A percentile compares a stretch with the other conserved stretches of the same genome.
These are phyloP conservation scores for Tridacna gigas DNA, from an alignment of 2,888 invertebrate species.

Conservation along the genomic window DNA sequence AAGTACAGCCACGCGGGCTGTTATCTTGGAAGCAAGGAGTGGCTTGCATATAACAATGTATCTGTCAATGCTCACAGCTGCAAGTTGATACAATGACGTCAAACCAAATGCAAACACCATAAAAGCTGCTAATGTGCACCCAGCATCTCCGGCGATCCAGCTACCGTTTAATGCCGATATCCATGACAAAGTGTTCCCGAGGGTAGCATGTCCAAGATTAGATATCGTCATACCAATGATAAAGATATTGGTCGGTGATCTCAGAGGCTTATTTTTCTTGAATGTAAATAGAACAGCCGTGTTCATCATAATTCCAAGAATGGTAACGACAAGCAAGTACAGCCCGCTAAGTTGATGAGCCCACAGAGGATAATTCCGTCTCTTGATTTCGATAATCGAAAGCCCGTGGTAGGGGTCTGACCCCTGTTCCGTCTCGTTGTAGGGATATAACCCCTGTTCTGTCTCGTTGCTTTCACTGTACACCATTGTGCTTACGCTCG, in stretches of 20 bases:
- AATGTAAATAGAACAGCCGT: constrained; percentile 62
- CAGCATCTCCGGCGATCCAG: constrained; percentile 57
- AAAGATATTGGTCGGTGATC: constrained; percentile 74
- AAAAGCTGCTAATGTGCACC: constrained; percentile 72
- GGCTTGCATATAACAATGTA: constrained; percentile 77
- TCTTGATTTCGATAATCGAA: constrained; percentile 16
- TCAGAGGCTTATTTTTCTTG: constrained; percentile 66
- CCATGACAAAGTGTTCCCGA: constrained; percentile 58
- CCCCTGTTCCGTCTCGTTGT: not conserved
- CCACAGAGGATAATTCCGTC: constrained; percentile 34
- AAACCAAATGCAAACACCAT: constrained; percentile 73
- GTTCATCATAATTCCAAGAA: constrained; percentile 62
- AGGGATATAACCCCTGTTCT: not conserved
- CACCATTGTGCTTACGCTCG: not conserved
- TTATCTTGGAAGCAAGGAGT: constrained; percentile 64
- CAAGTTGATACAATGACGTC: constrained; percentile 72
- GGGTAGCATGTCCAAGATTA: constrained; percentile 68
- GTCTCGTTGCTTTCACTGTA: not conserved
- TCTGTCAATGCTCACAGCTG: constrained; percentile 74
- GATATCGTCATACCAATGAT: constrained; percentile 70
- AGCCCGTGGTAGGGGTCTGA: constrained; percentile 13
- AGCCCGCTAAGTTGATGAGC: constrained; percentile 34
- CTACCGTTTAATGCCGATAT: constrained; percentile 57
- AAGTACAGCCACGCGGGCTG: constrained; percentile 59
- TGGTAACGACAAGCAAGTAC: constrained; percentile 26